Conservation (phyloP, 2,797 vertebrate species). For the Hoplostethus atlanticus region DNA sequence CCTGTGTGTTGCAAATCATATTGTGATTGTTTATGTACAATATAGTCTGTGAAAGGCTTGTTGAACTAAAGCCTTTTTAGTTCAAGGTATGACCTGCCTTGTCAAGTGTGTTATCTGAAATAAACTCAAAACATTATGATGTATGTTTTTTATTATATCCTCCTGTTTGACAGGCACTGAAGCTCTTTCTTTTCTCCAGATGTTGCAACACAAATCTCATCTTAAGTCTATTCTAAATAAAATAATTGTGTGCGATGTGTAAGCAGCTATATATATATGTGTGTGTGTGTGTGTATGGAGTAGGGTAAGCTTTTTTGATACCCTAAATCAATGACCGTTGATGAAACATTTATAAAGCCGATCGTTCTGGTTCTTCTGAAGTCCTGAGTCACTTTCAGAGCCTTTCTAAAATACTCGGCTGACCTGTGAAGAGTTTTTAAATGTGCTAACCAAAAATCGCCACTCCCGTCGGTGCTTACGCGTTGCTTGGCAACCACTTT, state of each 20-base stretch:
- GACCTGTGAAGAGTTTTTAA: conserved; percentile 43
- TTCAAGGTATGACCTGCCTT: not conserved
- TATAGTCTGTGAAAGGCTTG: too few species aligned
- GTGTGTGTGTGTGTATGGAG: not conserved
- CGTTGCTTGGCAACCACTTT: not conserved
- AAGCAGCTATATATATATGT: conserved; percentile 11
- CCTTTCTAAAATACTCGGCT: too few species aligned
- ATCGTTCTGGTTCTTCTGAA: too few species aligned
- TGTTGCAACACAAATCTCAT: conserved; percentile 16
- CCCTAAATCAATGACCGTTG: too few species aligned
- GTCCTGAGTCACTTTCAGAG: too few species aligned
- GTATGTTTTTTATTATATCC: not conserved
- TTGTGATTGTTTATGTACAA: not conserved
- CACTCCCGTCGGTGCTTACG: conserved; percentile 4
- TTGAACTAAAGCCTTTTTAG: too few species aligned
- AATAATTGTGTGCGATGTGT: conserved; percentile 1
- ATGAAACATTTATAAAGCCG: too few species aligned
- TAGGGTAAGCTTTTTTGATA: conserved; percentile 6
- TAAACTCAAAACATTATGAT: not conserved
- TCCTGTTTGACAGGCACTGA: not conserved
- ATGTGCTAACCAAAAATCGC: conserved; percentile 29
- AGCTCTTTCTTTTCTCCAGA: not conserved
- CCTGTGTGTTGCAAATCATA: not conserved
- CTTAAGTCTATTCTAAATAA: conserved; percentile 20
- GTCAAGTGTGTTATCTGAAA: conserved; percentile 1